phyloP scores from a whole-genome alignment of 2,113 vertebrate genomes.

The Chauna torquata region DNA sequence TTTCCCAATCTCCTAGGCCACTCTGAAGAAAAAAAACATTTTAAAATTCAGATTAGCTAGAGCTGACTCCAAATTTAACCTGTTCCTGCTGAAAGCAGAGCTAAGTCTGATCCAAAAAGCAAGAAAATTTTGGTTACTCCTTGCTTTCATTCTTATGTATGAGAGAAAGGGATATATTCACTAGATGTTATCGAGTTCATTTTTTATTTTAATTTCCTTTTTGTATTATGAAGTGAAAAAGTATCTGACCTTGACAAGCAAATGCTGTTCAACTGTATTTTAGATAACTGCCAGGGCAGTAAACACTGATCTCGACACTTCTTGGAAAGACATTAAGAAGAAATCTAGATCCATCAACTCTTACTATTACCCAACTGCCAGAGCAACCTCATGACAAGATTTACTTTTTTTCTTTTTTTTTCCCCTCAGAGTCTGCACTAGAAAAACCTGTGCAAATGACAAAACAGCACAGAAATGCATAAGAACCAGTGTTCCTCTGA shows the following conservation, averaged over 20 bases:
- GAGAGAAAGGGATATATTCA: background rate
- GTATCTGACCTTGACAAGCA: constrained; percentile 25
- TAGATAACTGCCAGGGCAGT: background rate
- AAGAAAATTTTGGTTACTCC: background rate
- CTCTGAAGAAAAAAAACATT: background rate
- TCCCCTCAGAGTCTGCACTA: background rate
- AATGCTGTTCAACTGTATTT: constrained; percentile 13
- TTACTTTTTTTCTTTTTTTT: background rate
- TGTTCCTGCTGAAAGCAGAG: background rate
- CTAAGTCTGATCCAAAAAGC: background rate
- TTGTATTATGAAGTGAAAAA: background rate
- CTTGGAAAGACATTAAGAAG: background rate
- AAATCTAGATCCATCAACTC: background rate
- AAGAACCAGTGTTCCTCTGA: background rate
- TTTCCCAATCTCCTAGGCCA: background rate
- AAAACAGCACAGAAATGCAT: background rate
- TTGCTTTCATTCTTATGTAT: background rate
- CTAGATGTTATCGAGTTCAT: background rate
- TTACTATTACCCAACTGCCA: background rate
- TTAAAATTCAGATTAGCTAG: background rate
- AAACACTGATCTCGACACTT: background rate
- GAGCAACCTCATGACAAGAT: background rate
- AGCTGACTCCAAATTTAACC: background rate
- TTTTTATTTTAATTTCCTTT: background rate
- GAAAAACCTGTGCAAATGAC: background rate